These are phyloP conservation scores for Conus betulinus DNA, from an alignment of 1,140 invertebrate species.

Conservation along the genomic window DNA sequence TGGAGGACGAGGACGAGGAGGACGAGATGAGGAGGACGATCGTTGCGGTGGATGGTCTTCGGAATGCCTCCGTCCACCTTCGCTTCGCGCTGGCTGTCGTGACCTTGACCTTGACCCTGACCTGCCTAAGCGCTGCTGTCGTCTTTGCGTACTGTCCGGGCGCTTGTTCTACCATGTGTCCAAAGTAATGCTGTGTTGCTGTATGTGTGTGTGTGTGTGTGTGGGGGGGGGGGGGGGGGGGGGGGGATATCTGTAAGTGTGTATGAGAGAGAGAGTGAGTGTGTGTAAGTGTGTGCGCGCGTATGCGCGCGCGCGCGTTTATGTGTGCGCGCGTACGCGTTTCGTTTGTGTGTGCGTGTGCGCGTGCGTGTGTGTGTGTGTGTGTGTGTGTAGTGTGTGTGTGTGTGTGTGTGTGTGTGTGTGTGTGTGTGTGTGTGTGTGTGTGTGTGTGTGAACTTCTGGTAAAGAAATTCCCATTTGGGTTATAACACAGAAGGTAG, in stretches of 20 bases:
- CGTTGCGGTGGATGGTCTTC: background rate
- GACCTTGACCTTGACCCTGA: constrained; percentile 3
- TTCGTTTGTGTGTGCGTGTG: background rate
- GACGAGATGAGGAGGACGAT: background rate
- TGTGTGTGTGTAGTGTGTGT: no score
- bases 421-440: no score
- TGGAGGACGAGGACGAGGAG: constrained; percentile 17
- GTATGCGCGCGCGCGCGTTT: background rate
- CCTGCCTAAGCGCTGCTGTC: background rate
- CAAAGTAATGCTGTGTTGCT: background rate
- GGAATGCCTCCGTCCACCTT: background rate
- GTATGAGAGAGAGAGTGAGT: background rate
- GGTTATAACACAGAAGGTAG: no score
- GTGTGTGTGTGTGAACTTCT: no score
- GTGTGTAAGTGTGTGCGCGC: background rate
- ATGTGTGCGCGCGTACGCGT: background rate
- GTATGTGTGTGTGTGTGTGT: no score
- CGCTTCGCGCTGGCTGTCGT: background rate
- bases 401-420: no score
- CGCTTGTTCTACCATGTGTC: background rate
- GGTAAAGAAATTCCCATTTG: no score
- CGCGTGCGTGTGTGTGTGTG: no score
- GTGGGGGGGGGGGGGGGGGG: background rate
- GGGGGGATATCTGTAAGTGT: background rate
- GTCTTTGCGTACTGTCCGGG: background rate